phyloP scores from a whole-genome alignment of 2,113 vertebrate genomes.

The Xenopus tropicalis region DNA sequence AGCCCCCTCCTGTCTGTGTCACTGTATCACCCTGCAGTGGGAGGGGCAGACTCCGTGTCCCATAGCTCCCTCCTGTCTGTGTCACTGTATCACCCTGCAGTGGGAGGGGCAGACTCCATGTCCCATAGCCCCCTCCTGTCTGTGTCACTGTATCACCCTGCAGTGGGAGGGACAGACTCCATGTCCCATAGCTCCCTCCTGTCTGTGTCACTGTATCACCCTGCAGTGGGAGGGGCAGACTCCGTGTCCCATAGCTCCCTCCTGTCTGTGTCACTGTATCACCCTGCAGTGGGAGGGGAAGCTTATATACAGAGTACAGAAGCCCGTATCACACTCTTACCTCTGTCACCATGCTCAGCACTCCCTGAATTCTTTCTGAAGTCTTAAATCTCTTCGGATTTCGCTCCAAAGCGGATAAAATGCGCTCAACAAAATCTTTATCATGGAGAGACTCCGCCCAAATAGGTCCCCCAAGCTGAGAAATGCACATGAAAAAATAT shows the following conservation, averaged over 20 bases:
- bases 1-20: background rate
- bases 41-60: background rate
- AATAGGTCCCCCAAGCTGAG: slow-evolving; percentile 79
- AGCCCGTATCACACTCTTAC: slow-evolving; percentile 51
- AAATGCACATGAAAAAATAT: accelerated
- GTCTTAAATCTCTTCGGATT: slow-evolving; percentile 79
- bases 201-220: slow-evolving; percentile 1
- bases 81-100: background rate
- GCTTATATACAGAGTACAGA: too few species aligned
- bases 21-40: background rate
- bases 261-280: background rate
- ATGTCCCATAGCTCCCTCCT: background rate
- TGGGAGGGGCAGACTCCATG: slow-evolving; percentile 1
- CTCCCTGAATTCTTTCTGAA: slow-evolving; percentile 74
- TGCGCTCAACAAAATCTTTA: slow-evolving; percentile 67
- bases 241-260: background rate
- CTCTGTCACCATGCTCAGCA: slow-evolving; percentile 86
- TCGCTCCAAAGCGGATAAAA: slow-evolving; percentile 69
- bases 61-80: slow-evolving; percentile 2
- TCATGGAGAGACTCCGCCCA: slow-evolving; percentile 87
- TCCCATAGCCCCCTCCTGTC: background rate
- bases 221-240: background rate
- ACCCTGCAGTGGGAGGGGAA: slow-evolving; percentile 2
- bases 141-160: background rate
- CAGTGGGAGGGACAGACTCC: background rate